These are phyloP conservation scores for Phragmatobia fuliginosa DNA, from an alignment of 2,888 invertebrate genomes.

Conservation along the genomic window DNA sequence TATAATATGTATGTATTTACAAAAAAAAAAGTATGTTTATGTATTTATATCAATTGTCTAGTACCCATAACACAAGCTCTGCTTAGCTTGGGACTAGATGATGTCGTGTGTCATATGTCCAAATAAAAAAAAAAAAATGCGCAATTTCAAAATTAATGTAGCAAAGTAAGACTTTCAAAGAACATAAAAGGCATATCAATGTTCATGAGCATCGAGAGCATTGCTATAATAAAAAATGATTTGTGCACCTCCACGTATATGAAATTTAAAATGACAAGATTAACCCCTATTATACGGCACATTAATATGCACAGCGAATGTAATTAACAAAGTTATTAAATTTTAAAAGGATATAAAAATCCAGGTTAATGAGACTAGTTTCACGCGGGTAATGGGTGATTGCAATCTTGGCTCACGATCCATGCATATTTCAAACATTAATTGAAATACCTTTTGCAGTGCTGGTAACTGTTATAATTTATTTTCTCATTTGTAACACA, in stretches of 20 bases:
- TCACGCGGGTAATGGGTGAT: conserved; percentile 46
- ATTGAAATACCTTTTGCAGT: conserved; percentile 55
- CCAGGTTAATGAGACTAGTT: conserved; percentile 57
- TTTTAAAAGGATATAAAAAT: conserved; percentile 41
- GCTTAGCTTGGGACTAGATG: too few species aligned
- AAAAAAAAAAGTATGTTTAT: too few species aligned
- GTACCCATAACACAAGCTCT: too few species aligned
- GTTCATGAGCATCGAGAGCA: conserved; percentile 13
- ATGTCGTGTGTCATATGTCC: too few species aligned
- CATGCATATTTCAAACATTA: conserved; percentile 59
- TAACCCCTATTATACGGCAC: conserved; percentile 17
- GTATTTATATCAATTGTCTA: too few species aligned
- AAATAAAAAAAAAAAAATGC: neutral
- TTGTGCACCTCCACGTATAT: neutral
- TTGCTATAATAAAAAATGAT: conserved; percentile 11
- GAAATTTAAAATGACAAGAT: conserved; percentile 11
- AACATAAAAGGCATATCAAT: conserved; percentile 13
- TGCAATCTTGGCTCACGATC: conserved; percentile 54
- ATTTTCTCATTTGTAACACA: neutral
- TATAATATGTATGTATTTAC: too few species aligned
- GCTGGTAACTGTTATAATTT: conserved; percentile 31
- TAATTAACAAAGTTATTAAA: conserved; percentile 32
- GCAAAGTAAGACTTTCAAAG: conserved; percentile 7
- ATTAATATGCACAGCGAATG: conserved; percentile 19
- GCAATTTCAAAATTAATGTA: neutral